phyloP scores from a whole-genome alignment of 2,888 invertebrate genomes.

The Pristionchus maxplancki region DNA sequence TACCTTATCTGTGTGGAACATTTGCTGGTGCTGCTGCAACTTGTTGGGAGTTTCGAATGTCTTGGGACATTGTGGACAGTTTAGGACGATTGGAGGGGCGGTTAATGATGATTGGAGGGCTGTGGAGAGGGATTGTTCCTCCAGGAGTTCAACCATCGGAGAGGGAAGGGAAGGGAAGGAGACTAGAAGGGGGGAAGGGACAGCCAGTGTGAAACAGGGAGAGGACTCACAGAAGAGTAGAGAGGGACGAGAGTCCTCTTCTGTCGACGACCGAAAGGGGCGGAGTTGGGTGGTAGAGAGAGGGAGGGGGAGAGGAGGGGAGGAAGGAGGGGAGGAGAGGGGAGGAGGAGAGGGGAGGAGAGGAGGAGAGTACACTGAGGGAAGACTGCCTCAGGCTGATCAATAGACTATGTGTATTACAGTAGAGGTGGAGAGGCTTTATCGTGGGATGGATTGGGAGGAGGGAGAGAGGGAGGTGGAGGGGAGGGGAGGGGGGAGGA shows the following conservation, averaged over 20 bases:
- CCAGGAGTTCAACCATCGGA: slow-evolving; percentile 32
- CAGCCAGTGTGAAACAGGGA: slow-evolving; percentile 7
- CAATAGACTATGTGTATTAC: slow-evolving; percentile 31
- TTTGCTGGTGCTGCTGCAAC: slow-evolving; percentile 72
- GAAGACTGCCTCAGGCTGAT: slow-evolving; percentile 31
- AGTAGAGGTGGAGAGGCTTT: slow-evolving; percentile 35
- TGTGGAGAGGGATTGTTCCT: slow-evolving; percentile 7
- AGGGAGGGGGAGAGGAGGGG: not conserved
- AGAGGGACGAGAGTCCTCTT: slow-evolving; percentile 35
- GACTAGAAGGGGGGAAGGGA: not conserved
- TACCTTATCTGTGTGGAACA: slow-evolving; percentile 76
- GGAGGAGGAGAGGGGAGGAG: slow-evolving; percentile 21
- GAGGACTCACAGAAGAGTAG: slow-evolving; percentile 33
- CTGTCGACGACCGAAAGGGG: slow-evolving; percentile 37
- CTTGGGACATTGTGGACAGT: slow-evolving; percentile 69
- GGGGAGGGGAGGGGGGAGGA: not conserved
- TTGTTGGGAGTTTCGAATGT: slow-evolving; percentile 68
- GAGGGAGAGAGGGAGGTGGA: not conserved
- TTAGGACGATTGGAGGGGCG: not conserved
- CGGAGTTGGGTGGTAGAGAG: not conserved
- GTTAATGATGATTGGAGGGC: not conserved
- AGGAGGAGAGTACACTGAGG: not conserved
- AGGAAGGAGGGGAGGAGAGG: not conserved
- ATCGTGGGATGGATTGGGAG: not conserved
- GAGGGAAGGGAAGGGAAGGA: not conserved